Conservation (phyloP, 2,797 vertebrate species). For the Enteromius trimaculatus region DNA sequence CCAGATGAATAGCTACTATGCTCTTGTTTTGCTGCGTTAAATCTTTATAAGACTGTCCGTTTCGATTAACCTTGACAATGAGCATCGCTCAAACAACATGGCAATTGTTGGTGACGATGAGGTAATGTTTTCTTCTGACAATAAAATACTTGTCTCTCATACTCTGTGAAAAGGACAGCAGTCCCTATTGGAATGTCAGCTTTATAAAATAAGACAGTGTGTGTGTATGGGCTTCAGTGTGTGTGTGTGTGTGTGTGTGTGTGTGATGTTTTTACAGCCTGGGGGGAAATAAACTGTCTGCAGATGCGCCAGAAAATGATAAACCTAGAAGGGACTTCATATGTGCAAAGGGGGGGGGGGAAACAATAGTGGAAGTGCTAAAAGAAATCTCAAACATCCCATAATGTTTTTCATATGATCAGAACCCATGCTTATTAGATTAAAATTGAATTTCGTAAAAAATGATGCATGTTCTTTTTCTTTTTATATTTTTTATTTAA, state of each 20-base stretch:
- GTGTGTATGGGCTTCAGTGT: constrained; percentile 2
- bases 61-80: constrained; percentile 44
- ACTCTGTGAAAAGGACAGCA: constrained; percentile 26
- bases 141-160: constrained; percentile 41
- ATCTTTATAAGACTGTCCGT: constrained; percentile 33
- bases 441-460: background rate
- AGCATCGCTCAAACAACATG: constrained; percentile 32
- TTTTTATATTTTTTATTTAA: too few species aligned
- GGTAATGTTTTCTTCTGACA: constrained; percentile 40
- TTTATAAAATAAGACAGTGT: constrained; percentile 42
- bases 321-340: constrained; percentile 29
- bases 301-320: constrained; percentile 1
- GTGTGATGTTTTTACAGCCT: constrained; percentile 35
- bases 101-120: constrained; percentile 23
- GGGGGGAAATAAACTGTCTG: constrained; percentile 46
- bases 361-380: background rate
- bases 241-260: constrained; percentile 18
- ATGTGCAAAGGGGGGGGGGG: constrained; percentile 4
- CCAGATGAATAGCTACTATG: background rate
- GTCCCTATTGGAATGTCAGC: constrained; percentile 45
- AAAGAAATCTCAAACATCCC: constrained; percentile 22
- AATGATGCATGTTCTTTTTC: background rate
- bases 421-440: background rate
- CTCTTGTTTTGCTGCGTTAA: constrained; percentile 26
- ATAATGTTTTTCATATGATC: background rate